phyloP scores from a whole-genome alignment of 2,113 vertebrate species.

The Alligator sinensis region DNA sequence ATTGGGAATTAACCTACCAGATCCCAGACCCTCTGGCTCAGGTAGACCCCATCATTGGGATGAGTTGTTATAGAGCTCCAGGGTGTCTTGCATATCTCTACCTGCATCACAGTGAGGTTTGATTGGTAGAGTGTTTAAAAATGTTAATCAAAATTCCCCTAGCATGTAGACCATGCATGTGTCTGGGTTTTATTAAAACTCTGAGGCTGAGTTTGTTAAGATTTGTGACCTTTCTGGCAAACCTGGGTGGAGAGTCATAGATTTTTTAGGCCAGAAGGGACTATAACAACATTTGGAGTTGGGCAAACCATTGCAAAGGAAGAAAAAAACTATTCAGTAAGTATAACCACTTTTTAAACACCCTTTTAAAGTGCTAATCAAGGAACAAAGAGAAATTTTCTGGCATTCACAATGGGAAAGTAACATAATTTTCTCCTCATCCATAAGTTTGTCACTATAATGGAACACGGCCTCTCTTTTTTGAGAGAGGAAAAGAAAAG shows the following conservation, averaged over 20 bases:
- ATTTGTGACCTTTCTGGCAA: background rate
- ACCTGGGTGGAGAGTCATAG: background rate
- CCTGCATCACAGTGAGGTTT: accelerated
- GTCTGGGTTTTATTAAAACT: background rate
- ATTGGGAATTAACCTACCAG: background rate
- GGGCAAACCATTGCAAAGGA: background rate
- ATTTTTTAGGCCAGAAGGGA: conserved; percentile 1
- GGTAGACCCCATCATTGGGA: background rate
- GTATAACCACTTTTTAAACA: background rate
- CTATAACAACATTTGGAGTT: background rate
- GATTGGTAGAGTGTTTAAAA: background rate
- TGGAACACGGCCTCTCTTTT: background rate
- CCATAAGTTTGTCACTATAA: background rate
- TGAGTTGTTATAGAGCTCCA: background rate
- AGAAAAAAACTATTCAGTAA: background rate
- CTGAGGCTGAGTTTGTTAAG: background rate
- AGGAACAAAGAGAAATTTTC: background rate
- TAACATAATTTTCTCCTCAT: background rate
- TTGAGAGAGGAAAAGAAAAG: background rate
- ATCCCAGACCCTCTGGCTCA: background rate
- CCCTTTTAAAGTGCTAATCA: background rate
- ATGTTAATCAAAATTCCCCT: background rate
- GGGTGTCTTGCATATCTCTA: background rate
- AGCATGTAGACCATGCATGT: background rate
- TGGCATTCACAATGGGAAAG: background rate